Evolutionary conservation across 1,140 invertebrate genomes (phyloP).

Genomic region (Mercenaria mercenaria): DNA sequence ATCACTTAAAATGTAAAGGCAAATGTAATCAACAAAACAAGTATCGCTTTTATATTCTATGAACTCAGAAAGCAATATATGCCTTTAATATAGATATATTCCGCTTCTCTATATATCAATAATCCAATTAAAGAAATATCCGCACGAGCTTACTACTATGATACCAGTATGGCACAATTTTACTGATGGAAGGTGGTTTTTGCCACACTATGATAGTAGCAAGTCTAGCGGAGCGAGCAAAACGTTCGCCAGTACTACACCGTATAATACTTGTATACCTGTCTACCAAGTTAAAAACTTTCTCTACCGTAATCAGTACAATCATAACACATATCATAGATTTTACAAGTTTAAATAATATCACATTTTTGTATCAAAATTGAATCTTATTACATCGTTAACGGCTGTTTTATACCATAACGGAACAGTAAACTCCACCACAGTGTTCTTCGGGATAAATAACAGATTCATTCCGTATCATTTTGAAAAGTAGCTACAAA

Average conservation of each 20-base stretch:
- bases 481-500: no score
- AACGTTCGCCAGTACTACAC: conserved; percentile 1
- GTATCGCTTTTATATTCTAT: neutral
- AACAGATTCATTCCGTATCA: no score
- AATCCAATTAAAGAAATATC: neutral
- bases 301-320: neutral
- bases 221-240: conserved; percentile 17
- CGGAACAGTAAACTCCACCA: no score
- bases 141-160: neutral
- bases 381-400: no score
- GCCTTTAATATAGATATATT: neutral
- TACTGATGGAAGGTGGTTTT: neutral
- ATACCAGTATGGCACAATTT: neutral
- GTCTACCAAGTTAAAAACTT: conserved; percentile 30
- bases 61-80: neutral
- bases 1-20: neutral
- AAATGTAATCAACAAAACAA: neutral
- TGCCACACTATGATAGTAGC: conserved; percentile 18
- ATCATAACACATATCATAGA: neutral
- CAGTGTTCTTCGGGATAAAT: no score
- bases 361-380: no score
- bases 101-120: neutral
- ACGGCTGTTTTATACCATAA: no score
- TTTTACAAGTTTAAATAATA: no score
- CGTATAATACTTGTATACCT: neutral